A percentile compares a stretch with the other conserved stretches of the same genome.
Evolutionary conservation across 2,797 vertebrate genomes (phyloP).

Genomic region (Tympanoctomys barrerae): DNA sequence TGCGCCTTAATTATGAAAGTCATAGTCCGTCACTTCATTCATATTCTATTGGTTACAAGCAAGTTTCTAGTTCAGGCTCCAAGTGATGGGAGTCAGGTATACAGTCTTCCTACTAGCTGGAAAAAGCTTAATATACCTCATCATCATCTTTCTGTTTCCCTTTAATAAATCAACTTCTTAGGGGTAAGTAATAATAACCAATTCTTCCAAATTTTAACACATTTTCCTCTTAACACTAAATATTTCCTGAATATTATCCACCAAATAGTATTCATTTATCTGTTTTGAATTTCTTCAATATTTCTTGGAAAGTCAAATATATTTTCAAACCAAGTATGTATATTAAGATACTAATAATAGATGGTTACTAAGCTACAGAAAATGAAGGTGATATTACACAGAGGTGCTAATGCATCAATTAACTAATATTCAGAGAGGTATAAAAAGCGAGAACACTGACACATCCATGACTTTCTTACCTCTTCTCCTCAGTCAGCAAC

Average conservation of each 20-base stretch:
- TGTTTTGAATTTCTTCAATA: not conserved
- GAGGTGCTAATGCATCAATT: not conserved
- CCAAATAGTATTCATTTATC: constrained; percentile 21
- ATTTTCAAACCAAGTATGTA: not conserved
- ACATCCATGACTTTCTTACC: not conserved
- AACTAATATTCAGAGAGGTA: not conserved
- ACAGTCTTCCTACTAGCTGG: not conserved
- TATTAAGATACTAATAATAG: not conserved
- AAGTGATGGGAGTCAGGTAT: not conserved
- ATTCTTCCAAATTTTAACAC: not conserved
- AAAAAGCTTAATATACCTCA: not conserved
- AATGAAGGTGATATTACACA: not conserved
- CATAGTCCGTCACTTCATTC: not conserved
- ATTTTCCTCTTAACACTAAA: constrained; percentile 8
- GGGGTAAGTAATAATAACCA: not conserved
- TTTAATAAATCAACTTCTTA: not conserved
- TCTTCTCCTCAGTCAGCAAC: not conserved
- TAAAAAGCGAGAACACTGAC: not conserved
- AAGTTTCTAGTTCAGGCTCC: not conserved
- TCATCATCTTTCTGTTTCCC: not conserved
- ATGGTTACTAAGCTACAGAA: not conserved
- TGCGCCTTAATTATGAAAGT: not conserved
- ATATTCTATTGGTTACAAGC: not conserved
- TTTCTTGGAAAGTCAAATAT: constrained; percentile 36
- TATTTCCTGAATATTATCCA: constrained; percentile 12